Conservation (phyloP, 1,140 invertebrate genomes). For the Psilanteris sp. region DNA sequence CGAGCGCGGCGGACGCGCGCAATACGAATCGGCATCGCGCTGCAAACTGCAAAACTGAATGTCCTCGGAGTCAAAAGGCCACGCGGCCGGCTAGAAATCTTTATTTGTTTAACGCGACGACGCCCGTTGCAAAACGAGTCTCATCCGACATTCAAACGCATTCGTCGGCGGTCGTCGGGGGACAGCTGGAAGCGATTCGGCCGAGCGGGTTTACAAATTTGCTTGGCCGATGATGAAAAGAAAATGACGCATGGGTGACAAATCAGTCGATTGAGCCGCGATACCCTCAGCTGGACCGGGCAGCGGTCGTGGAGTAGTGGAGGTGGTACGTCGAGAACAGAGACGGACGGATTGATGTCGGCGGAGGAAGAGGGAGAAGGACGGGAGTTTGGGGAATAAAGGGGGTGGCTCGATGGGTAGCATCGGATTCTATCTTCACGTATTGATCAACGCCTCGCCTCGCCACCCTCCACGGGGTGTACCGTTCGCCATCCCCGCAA, state of each 20-base stretch:
- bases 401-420: slow-evolving; percentile 73
- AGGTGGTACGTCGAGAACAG: slow-evolving; percentile 66
- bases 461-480: slow-evolving; percentile 74
- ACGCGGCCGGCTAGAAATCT: slow-evolving; percentile 4
- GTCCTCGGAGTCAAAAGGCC: not conserved
- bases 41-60: slow-evolving; percentile 5
- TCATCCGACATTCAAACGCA: slow-evolving; percentile 5
- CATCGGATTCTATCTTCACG: slow-evolving; percentile 81
- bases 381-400: slow-evolving; percentile 63
- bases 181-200: slow-evolving; percentile 5
- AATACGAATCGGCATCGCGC: too few species aligned
- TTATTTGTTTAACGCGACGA: not conserved
- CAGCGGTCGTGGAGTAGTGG: slow-evolving; percentile 69
- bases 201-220: slow-evolving; percentile 32
- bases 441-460: slow-evolving; percentile 81
- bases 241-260: slow-evolving; percentile 79
- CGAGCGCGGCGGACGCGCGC: too few species aligned
- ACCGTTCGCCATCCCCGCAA: slow-evolving; percentile 75
- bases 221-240: slow-evolving; percentile 64
- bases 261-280: slow-evolving; percentile 78
- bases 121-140: not conserved
- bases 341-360: slow-evolving; percentile 58
- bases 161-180: slow-evolving; percentile 2
- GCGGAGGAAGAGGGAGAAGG: slow-evolving; percentile 39
- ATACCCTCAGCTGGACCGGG: slow-evolving; percentile 71